Evolutionary conservation across 2,113 vertebrate genomes (phyloP).

Genomic region (Xerus inauris): DNA sequence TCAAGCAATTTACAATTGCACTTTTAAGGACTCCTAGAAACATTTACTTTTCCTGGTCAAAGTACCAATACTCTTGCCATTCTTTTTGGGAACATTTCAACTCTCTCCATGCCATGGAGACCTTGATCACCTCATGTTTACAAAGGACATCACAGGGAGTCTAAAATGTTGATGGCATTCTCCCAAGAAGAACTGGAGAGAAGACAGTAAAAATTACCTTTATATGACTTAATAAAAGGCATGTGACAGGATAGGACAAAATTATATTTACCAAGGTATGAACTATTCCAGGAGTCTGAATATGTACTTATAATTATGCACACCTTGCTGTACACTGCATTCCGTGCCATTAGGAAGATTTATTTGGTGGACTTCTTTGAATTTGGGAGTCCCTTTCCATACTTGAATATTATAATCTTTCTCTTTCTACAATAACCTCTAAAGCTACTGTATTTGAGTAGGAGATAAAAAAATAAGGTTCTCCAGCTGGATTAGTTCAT

Average conservation of each 20-base stretch:
- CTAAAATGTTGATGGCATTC: background rate
- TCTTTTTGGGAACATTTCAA: background rate
- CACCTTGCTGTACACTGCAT: background rate
- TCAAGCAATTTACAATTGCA: background rate
- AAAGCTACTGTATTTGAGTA: background rate
- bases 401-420: background rate
- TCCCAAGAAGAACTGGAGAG: background rate
- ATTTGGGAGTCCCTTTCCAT: background rate
- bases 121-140: background rate
- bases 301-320: background rate
- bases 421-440: background rate
- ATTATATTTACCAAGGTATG: background rate
- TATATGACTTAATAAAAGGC: background rate
- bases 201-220: background rate
- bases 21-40: background rate
- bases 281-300: background rate
- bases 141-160: background rate
- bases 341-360: background rate
- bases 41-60: background rate
- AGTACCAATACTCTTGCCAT: background rate
- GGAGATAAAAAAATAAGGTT: background rate
- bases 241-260: background rate
- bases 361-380: background rate
- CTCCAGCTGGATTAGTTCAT: background rate
- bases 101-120: background rate